A percentile compares a stretch with the other conserved stretches of the same genome.
Evolutionary conservation across 2,888 invertebrate species (phyloP).

Genomic region (Lamellibrachia columna): DNA sequence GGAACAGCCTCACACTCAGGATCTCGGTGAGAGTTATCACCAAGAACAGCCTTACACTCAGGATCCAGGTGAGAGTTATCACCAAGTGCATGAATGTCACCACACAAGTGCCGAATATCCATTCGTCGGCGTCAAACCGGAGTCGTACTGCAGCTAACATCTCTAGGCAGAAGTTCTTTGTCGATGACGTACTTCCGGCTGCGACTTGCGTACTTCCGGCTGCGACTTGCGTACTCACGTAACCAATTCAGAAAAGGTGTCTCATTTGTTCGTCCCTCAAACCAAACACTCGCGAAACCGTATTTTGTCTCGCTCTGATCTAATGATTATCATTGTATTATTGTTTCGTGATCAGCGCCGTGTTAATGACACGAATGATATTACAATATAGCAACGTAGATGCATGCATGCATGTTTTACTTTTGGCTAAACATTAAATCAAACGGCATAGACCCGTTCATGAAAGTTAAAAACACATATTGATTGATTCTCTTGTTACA

Average conservation of each 20-base stretch:
- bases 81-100: slow-evolving; percentile 1
- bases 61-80: background rate
- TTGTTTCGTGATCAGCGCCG: too few relatives aligned
- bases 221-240: background rate
- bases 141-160: background rate
- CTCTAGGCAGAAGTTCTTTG: background rate
- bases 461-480: too few relatives aligned
- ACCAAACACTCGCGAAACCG: too few relatives aligned
- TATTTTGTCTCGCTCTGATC: too few relatives aligned
- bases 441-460: too few relatives aligned
- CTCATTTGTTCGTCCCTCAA: too few relatives aligned
- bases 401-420: too few relatives aligned
- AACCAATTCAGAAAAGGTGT: background rate
- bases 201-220: background rate
- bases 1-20: background rate
- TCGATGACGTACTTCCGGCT: slow-evolving; percentile 3
- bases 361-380: too few relatives aligned
- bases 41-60: background rate
- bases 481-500: too few relatives aligned
- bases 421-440: too few relatives aligned
- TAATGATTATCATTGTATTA: too few relatives aligned
- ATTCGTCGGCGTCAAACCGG: background rate
- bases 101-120: slow-evolving; percentile 5
- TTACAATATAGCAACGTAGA: too few relatives aligned
- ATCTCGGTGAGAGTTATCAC: background rate